These are phyloP conservation scores for Leptopilina myrica DNA, from an alignment of 2,888 invertebrate genomes.

Conservation along the genomic window DNA sequence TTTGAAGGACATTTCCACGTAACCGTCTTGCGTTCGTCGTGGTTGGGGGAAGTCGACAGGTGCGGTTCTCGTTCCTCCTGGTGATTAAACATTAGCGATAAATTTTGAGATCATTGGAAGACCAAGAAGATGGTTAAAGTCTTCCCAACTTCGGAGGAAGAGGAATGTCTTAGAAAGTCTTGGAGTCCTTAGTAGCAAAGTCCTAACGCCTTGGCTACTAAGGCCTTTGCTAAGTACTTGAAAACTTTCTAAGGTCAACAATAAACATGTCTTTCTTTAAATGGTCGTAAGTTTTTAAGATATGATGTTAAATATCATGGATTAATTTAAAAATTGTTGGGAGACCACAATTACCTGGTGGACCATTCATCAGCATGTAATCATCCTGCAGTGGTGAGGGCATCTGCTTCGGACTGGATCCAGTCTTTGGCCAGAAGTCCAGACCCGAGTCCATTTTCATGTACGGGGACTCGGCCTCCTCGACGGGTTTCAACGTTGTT, in stretches of 20 bases:
- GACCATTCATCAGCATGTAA: conserved; percentile 76
- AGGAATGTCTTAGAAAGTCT: too few species aligned
- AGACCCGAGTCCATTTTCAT: conserved; percentile 73
- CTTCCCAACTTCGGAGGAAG: too few species aligned
- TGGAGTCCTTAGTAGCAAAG: too few species aligned
- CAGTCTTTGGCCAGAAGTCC: conserved; percentile 69
- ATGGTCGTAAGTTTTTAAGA: too few species aligned
- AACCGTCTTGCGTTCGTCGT: conserved; percentile 79
- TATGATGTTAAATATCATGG: too few species aligned
- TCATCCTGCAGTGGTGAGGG: conserved; percentile 72
- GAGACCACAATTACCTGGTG: conserved; percentile 63
- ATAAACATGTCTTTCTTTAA: too few species aligned
- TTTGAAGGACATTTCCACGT: conserved; percentile 83
- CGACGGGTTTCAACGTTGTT: conserved; percentile 73
- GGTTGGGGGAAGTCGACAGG: conserved; percentile 75
- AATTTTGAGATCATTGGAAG: too few species aligned
- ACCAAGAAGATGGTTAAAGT: too few species aligned
- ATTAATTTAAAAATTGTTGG: too few species aligned
- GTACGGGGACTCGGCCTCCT: conserved; percentile 73
- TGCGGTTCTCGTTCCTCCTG: conserved; percentile 72
- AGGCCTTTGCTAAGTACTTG: too few species aligned
- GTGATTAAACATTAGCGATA: not conserved
- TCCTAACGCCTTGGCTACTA: too few species aligned
- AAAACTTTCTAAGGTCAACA: too few species aligned
- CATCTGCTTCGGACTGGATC: conserved; percentile 76